Base-by-base conservation (phyloP, 2,888 invertebrate genomes). In the Villa cingulata region DNA sequence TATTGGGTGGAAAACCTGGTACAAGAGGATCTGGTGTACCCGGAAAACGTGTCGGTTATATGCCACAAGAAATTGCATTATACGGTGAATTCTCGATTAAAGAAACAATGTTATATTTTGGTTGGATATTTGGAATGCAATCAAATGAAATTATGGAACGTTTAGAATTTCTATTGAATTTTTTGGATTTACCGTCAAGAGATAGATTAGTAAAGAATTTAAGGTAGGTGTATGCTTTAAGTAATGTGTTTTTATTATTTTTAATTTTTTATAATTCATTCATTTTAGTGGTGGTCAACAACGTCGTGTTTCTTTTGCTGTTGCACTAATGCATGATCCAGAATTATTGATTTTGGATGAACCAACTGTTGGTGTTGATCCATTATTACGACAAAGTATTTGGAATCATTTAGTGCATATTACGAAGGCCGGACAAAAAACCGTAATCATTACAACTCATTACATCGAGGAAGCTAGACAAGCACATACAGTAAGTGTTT, bases 21-120 rank as follows among this genome's bases (percentile, higher is more conserved):
- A 83, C 88, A 1, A 80, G 79, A 63, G 90, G 81, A n/a, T 89
- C 86, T 7, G 88, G 87, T 7, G 88, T 91, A 16, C 95, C 95
- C 1, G 95, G 95, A 12, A 86, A 86, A 62, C 77, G 88, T 23
- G 91, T 95, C n/a, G 95, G 95, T 44, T 95, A 94, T 72, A 95
- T 95, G 95, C 95, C 95, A 0, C 85, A 90, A 61, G 90, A 91
- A 71, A 89, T 88, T 49, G 90, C 90, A 0, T 73, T 91, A 1
- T 90, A 88, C 65, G 89, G 86, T 2, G 90, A 90, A 71, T 92
- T 95, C 71, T 86, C 91, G 34, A 92, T 95, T 60, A 81, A 82
- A 55, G 95, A 95, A 68, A 94, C 94, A 0, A 86, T 95, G 85
- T 83, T 86, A 80, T 94, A 92, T 69, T 95, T 95, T 70, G 94